Conservation (phyloP, 2,888 invertebrate species). For the Pristionchus exspectatus region DNA sequence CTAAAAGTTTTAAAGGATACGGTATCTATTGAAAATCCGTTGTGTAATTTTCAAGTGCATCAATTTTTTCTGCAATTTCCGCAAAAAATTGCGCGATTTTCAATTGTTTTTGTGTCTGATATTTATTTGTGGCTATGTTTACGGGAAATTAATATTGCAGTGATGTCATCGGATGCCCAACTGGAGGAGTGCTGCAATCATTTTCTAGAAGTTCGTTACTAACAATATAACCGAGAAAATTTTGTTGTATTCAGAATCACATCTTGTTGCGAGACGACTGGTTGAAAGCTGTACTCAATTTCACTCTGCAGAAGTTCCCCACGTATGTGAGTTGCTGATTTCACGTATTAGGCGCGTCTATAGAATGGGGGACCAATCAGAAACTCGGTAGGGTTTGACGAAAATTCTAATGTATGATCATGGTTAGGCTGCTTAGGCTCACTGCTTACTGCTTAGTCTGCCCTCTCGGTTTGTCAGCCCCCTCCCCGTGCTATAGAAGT, state of each 20-base stretch:
- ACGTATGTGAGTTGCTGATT: not conserved
- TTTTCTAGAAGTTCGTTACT: not conserved
- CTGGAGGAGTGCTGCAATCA: not conserved
- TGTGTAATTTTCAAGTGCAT: no score
- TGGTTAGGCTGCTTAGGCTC: no score
- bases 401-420: not conserved
- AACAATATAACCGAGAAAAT: not conserved
- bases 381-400: no score
- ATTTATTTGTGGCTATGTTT: not conserved
- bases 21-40: no score
- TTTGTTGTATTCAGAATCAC: not conserved
- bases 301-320: not conserved
- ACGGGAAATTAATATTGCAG: not conserved
- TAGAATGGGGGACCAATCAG: no score
- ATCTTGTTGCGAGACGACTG: slow-evolving; percentile 1
- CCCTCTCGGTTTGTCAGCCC: no score
- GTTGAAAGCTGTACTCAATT: not conserved
- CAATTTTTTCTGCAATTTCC: no score
- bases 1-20: no score
- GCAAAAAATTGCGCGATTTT: no score
- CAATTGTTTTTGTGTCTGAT: not conserved
- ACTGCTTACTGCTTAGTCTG: no score
- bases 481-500: no score
- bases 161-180: not conserved
- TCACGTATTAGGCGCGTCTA: not conserved